These are phyloP conservation scores for Sceliomorpha sp. DNA, from an alignment of 2,888 invertebrate genomes.

Conservation along the genomic window DNA sequence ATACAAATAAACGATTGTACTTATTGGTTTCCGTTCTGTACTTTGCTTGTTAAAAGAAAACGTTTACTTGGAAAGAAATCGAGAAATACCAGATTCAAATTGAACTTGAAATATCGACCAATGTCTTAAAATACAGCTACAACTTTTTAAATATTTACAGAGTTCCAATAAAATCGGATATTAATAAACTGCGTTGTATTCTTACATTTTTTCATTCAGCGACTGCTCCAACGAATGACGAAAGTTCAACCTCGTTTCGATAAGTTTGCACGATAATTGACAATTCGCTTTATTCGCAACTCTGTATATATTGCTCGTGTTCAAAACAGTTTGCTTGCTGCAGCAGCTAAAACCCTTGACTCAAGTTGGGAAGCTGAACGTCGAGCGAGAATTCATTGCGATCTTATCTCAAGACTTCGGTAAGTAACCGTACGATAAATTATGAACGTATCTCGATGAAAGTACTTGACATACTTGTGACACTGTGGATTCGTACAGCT, in stretches of 20 bases:
- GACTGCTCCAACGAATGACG: neutral
- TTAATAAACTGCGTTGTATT: too few species aligned
- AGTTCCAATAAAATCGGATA: too few species aligned
- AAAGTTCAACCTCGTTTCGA: neutral
- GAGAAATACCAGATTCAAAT: neutral
- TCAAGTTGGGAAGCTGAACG: constrained; percentile 78
- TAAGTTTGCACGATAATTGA: too few species aligned
- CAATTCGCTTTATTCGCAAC: constrained; percentile 46
- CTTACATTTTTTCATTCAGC: too few species aligned
- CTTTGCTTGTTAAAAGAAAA: too few species aligned
- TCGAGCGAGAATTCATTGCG: constrained; percentile 22
- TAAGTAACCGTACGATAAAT: constrained; percentile 13
- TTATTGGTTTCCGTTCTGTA: too few species aligned
- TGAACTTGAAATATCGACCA: too few species aligned
- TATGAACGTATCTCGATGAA: constrained; percentile 21
- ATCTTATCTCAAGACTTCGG: constrained; percentile 26
- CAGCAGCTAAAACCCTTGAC: constrained; percentile 79
- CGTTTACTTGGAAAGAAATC: too few species aligned
- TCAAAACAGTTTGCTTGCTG: constrained; percentile 58
- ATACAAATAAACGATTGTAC: neutral
- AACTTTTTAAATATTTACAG: neutral
- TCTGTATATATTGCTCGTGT: constrained; percentile 11
- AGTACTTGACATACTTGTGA: neutral
- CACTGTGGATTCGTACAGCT: neutral
- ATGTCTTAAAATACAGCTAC: neutral